Evolutionary conservation across 2,888 invertebrate species (phyloP).

Genomic region (Cephus pulcher): DNA sequence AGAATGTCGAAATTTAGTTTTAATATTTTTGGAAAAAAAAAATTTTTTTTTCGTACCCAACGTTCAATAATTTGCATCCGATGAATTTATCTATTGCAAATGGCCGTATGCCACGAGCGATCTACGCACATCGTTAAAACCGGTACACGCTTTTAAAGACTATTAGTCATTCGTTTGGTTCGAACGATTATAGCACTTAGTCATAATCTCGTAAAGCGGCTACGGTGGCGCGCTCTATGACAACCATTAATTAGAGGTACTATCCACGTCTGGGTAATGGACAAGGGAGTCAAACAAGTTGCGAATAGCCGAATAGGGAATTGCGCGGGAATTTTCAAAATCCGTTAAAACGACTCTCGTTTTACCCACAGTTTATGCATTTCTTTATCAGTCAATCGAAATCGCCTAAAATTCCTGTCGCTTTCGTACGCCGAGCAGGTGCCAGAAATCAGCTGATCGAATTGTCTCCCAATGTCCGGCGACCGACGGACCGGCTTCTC

Average conservation of each 20-base stretch:
- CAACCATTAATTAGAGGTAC: neutral
- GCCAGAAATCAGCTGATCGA: neutral
- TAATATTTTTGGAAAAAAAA: neutral
- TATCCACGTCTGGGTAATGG: neutral
- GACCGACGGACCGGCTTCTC: neutral
- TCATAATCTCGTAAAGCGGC: slow-evolving; percentile 33
- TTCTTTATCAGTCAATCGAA: neutral
- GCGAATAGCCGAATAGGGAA: neutral
- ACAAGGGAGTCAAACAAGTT: neutral
- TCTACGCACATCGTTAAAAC: neutral
- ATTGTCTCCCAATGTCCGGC: neutral
- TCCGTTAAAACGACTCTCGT: neutral
- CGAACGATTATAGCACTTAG: slow-evolving; percentile 39
- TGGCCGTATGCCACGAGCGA: neutral
- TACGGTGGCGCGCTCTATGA: neutral
- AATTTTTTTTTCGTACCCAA: neutral
- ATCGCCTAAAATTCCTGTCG: neutral
- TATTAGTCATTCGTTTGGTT: slow-evolving; percentile 43
- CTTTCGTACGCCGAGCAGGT: neutral
- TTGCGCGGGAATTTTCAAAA: neutral
- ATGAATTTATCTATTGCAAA: neutral
- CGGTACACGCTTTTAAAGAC: slow-evolving; percentile 14
- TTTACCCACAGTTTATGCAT: fast-evolving
- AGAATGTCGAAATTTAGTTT: neutral
- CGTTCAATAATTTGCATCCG: neutral